Conservation (phyloP, 2,888 invertebrate genomes). For the Eurytoma adleriae region DNA sequence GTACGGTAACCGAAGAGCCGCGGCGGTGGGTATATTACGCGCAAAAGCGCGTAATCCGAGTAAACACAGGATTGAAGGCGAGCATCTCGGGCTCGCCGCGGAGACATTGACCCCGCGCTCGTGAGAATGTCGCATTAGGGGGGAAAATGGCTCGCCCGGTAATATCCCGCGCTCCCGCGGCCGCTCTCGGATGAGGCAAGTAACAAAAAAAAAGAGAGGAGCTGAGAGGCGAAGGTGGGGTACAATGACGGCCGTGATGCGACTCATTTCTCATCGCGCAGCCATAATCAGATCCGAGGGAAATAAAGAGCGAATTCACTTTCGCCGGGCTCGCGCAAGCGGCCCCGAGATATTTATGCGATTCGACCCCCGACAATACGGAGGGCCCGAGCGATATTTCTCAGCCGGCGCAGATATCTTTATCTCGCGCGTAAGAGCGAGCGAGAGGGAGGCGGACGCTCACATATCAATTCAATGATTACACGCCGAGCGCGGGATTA, state of each 20-base stretch:
- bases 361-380: conserved; percentile 14
- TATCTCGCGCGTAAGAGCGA: conserved; percentile 2
- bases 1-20: background rate
- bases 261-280: background rate
- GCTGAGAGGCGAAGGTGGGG: background rate
- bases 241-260: background rate
- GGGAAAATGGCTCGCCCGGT: background rate
- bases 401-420: conserved; percentile 25
- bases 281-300: conserved; percentile 1
- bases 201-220: too few relatives aligned
- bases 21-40: background rate
- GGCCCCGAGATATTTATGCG: conserved; percentile 37
- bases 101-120: background rate
- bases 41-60: conserved; percentile 13
- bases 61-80: conserved; percentile 8
- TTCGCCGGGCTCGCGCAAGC: conserved; percentile 7
- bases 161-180: background rate
- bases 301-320: conserved; percentile 36
- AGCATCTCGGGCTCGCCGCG: background rate
- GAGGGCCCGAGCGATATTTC: conserved; percentile 18
- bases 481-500: conserved; percentile 2
- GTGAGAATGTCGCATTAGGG: conserved; percentile 20
- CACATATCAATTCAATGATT: conserved; percentile 41
- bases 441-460: conserved; percentile 6
- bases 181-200: too few relatives aligned